phyloP scores from a whole-genome alignment of 2,113 vertebrate species.

The Plectropomus leopardus region DNA sequence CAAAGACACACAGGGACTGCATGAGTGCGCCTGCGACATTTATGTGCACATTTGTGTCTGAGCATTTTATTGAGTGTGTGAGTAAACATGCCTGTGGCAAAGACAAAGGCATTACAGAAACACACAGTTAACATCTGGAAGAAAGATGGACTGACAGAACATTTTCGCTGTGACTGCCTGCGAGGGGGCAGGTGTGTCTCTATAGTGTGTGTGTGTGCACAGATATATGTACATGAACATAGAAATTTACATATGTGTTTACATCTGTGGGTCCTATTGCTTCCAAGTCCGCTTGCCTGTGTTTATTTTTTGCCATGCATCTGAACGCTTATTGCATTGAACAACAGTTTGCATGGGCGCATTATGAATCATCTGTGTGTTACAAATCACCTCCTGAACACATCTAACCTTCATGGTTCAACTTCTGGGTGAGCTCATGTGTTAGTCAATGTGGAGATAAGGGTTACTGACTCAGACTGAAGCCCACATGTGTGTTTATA shows the following conservation, averaged over 20 bases:
- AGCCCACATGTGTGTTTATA: slow-evolving; percentile 15
- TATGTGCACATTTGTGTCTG: slow-evolving; percentile 35
- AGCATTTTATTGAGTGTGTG: slow-evolving; percentile 46
- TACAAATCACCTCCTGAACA: slow-evolving; percentile 66
- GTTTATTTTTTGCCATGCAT: slow-evolving; percentile 44
- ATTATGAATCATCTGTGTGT: slow-evolving; percentile 73
- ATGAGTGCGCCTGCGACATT: slow-evolving; percentile 23
- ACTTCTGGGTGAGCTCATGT: slow-evolving; percentile 65
- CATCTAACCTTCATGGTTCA: slow-evolving; percentile 72
- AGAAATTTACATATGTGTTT: slow-evolving; percentile 21
- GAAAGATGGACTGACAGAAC: slow-evolving; percentile 35
- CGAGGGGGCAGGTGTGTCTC: slow-evolving; percentile 42
- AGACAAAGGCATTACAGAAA: slow-evolving; percentile 58
- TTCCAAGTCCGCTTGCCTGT: slow-evolving; percentile 19
- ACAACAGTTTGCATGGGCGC: slow-evolving; percentile 65
- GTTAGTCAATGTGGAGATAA: slow-evolving; percentile 49
- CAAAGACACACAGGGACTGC: slow-evolving; percentile 43
- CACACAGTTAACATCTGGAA: slow-evolving; percentile 51
- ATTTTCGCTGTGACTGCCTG: slow-evolving; percentile 18
- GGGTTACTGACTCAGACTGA: slow-evolving; percentile 20
- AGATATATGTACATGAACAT: slow-evolving; percentile 10
- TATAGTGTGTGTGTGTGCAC: background rate
- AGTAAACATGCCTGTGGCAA: slow-evolving; percentile 63
- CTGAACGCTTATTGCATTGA: slow-evolving; percentile 33
- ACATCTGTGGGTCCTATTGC: slow-evolving; percentile 23